A percentile compares a stretch with the other conserved stretches of the same genome.
Conservation (phyloP, 2,888 invertebrate genomes). For the Sussaba pulchella region DNA sequence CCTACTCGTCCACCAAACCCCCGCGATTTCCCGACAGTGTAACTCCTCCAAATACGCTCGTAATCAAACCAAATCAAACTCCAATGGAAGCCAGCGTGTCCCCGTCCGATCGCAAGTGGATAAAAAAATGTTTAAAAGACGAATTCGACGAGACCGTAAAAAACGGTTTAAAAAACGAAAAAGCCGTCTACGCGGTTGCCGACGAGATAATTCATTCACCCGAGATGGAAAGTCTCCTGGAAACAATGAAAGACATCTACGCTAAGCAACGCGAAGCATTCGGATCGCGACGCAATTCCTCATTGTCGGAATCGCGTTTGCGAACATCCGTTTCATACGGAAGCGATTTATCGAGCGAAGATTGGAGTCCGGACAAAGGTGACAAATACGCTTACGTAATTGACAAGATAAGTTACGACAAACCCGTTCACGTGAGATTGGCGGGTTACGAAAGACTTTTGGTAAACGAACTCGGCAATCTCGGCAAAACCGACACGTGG, state of each 20-base stretch:
- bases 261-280: slow-evolving; percentile 67
- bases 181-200: slow-evolving; percentile 32
- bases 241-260: slow-evolving; percentile 72
- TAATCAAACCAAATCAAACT: no score
- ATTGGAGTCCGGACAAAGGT: slow-evolving; percentile 76
- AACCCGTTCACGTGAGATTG: slow-evolving; percentile 81
- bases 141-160: slow-evolving; percentile 72
- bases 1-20: background rate
- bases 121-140: slow-evolving; percentile 77
- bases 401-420: slow-evolving; percentile 76
- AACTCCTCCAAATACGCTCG: no score
- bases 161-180: slow-evolving; percentile 44
- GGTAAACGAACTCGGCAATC: slow-evolving; percentile 76
- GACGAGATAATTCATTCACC: slow-evolving; percentile 54
- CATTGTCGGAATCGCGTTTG: slow-evolving; percentile 66
- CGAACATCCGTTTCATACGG: slow-evolving; percentile 75
- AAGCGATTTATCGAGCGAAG: slow-evolving; percentile 79
- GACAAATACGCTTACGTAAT: slow-evolving; percentile 75
- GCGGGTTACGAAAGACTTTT: slow-evolving; percentile 81
- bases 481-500: slow-evolving; percentile 74
- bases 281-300: slow-evolving; percentile 43
- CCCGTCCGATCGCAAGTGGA: slow-evolving; percentile 76
- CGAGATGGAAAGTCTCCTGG: slow-evolving; percentile 69
- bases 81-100: slow-evolving; percentile 72
- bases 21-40: background rate